These are phyloP conservation scores for Hippocampus kuda DNA, from an alignment of 2,797 vertebrate species.

Conservation along the genomic window DNA sequence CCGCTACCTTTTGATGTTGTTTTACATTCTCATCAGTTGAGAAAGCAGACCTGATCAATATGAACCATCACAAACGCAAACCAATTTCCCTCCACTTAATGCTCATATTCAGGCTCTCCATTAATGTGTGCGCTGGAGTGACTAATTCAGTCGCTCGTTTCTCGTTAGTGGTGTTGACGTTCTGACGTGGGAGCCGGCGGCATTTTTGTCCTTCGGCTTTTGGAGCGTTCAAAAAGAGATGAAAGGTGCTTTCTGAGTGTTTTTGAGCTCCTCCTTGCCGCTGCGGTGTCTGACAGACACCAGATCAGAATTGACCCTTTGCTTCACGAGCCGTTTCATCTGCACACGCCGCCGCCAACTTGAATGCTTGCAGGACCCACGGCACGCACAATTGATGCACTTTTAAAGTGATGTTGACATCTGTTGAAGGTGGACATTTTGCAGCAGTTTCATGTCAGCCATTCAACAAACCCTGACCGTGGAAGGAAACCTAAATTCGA, in stretches of 20 bases:
- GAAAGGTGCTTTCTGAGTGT: not conserved
- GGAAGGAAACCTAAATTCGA: not conserved
- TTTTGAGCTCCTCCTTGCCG: not conserved
- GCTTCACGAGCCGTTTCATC: not conserved
- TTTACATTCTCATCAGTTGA: not conserved
- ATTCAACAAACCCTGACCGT: not conserved
- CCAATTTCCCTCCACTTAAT: not conserved
- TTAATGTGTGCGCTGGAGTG: not conserved
- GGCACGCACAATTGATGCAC: not conserved
- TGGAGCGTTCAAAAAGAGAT: not conserved
- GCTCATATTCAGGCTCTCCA: not conserved
- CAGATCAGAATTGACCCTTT: not conserved
- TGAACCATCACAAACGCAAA: not conserved
- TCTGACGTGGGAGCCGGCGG: not conserved
- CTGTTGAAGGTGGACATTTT: not conserved
- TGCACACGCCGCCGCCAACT: not conserved
- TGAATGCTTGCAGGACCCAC: not conserved
- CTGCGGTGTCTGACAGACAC: not conserved
- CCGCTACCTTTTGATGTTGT: not conserved
- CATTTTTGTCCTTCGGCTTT: conserved; percentile 1
- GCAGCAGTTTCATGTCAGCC: not conserved
- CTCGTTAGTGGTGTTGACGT: not conserved
- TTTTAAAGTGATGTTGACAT: not conserved
- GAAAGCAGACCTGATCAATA: not conserved
- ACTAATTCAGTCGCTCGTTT: not conserved